Percentiles rank a stretch among this genome's conserved stretches.
Evolutionary conservation across 2,113 vertebrate species (phyloP).

Genomic region (Myotis yumanensis): DNA sequence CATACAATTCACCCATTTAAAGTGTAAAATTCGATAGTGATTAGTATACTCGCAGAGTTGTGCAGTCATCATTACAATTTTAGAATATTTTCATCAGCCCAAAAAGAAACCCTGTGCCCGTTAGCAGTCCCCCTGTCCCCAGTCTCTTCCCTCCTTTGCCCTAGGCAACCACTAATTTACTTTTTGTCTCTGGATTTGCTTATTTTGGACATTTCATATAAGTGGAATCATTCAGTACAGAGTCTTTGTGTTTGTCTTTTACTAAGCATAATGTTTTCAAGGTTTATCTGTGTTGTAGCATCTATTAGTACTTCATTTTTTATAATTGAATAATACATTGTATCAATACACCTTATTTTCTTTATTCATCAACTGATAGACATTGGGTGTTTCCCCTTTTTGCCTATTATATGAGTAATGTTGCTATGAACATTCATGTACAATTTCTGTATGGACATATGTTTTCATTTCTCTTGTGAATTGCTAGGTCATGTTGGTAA

Average conservation of each 20-base stretch:
- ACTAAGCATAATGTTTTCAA: constrained; percentile 13
- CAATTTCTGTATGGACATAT: not conserved
- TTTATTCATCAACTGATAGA: not conserved
- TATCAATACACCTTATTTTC: not conserved
- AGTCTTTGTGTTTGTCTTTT: not conserved
- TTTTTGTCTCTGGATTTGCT: not conserved
- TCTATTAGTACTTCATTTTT: not conserved
- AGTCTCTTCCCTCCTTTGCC: not conserved
- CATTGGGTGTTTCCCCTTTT: constrained; percentile 5
- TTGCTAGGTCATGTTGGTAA: constrained; percentile 10
- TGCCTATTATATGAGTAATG: not conserved
- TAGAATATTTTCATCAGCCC: not conserved
- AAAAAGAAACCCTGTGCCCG: not conserved
- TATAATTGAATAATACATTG: not conserved
- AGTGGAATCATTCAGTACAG: not conserved
- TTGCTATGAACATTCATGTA: not conserved
- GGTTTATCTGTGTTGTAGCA: not conserved
- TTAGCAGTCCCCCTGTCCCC: not conserved
- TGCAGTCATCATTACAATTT: not conserved
- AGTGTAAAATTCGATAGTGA: no score
- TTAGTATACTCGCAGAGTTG: not conserved
- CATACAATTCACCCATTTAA: not conserved
- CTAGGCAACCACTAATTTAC: not conserved
- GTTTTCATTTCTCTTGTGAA: constrained; percentile 42
- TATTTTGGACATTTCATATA: not conserved